phyloP scores from a whole-genome alignment of 1,140 invertebrate species.

The Berghia stephanieae region DNA sequence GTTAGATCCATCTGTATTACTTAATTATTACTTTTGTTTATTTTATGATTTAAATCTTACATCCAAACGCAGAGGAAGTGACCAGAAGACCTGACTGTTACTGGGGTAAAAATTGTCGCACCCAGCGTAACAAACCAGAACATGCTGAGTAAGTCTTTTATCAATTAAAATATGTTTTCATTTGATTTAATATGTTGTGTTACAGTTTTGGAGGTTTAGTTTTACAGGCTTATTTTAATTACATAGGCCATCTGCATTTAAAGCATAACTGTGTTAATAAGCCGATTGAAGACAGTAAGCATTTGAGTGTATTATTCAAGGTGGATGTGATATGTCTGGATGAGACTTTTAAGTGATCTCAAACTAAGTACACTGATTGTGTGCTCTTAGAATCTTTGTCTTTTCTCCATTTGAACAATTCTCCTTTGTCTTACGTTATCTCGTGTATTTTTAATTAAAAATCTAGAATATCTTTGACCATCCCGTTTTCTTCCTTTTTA shows the following conservation, averaged over 20 bases:
- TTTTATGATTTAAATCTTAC: no score
- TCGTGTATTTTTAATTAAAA: no score
- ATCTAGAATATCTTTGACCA: no score
- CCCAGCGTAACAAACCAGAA: slow-evolving; percentile 59
- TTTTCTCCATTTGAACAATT: no score
- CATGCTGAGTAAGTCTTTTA: slow-evolving; percentile 56
- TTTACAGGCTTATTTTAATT: not conserved
- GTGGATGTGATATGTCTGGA: not conserved
- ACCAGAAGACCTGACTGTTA: slow-evolving; percentile 55
- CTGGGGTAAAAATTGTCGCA: slow-evolving; percentile 63
- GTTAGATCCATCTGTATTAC: no score
- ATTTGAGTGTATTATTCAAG: no score
- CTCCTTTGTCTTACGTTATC: no score
- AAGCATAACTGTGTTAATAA: not conserved
- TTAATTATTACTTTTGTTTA: no score
- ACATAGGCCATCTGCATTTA: not conserved
- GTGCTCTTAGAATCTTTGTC: no score
- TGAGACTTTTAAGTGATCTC: no score
- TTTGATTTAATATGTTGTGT: not conserved
- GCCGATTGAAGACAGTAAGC: not conserved
- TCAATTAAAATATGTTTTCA: not conserved
- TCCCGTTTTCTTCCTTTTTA: no score
- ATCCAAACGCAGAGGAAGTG: slow-evolving; percentile 40
- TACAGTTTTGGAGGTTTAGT: not conserved
- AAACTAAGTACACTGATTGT: no score